phyloP scores from a whole-genome alignment of 2,888 invertebrate genomes.

The Abrostola tripartita region DNA sequence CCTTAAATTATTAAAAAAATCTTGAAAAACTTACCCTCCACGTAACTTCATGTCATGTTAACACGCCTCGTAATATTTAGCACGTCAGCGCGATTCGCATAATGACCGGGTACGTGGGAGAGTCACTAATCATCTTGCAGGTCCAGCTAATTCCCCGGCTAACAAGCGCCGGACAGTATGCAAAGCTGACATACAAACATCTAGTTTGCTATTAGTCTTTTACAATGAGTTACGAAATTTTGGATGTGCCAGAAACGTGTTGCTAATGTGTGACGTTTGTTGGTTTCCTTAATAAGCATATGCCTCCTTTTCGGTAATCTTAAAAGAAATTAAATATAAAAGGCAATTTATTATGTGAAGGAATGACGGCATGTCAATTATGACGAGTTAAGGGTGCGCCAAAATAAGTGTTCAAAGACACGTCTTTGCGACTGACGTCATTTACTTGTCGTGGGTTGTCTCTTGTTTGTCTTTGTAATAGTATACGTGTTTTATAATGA shows the following conservation, averaged over 20 bases:
- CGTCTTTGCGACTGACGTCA: too few relatives aligned
- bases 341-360: too few relatives aligned
- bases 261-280: background rate
- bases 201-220: slow-evolving; percentile 79
- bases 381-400: too few relatives aligned
- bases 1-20: too few relatives aligned
- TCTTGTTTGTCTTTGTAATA: too few relatives aligned
- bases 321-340: too few relatives aligned
- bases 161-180: slow-evolving; percentile 78
- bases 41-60: slow-evolving; percentile 2
- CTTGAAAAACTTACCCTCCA: too few relatives aligned
- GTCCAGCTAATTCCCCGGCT: slow-evolving; percentile 70
- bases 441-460: too few relatives aligned
- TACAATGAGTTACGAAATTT: slow-evolving; percentile 43
- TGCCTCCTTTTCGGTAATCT: background rate
- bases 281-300: background rate
- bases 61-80: slow-evolving; percentile 24
- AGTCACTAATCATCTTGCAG: slow-evolving; percentile 58
- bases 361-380: too few relatives aligned
- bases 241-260: slow-evolving; percentile 55
- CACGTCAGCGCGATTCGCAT: slow-evolving; percentile 35
- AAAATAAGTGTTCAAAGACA: too few relatives aligned
- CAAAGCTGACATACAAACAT: slow-evolving; percentile 81
- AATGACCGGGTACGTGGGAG: slow-evolving; percentile 34
- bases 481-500: too few relatives aligned